A percentile compares a stretch with the other conserved stretches of the same genome.
These are phyloP conservation scores for Phaedon cochleariae DNA, from an alignment of 2,888 invertebrate species.

Conservation along the genomic window DNA sequence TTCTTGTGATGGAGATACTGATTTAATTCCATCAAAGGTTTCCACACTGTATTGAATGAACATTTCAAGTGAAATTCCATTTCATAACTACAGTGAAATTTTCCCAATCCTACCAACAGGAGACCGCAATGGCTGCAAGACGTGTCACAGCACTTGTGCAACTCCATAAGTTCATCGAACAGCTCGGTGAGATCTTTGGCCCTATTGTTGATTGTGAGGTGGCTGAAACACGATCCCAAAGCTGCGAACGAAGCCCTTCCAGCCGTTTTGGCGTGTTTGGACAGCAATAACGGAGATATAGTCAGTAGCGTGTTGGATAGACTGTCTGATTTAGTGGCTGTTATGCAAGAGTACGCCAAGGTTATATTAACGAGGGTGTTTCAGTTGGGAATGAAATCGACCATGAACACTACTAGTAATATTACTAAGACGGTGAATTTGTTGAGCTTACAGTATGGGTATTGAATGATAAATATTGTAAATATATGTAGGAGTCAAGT, in stretches of 20 bases:
- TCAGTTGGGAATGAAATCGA: constrained; percentile 80
- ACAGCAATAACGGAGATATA: constrained; percentile 81
- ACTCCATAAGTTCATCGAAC: constrained; percentile 71
- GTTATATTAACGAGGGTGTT: constrained; percentile 83
- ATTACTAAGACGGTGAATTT: constrained; percentile 83
- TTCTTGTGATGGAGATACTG: no score
- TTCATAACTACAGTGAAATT: no score
- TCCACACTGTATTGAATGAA: no score
- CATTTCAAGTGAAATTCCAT: no score
- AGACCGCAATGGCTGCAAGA: constrained; percentile 74
- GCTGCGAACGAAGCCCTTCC: constrained; percentile 72
- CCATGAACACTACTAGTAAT: constrained; percentile 78
- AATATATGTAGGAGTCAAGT: not conserved
- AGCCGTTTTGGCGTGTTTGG: constrained; percentile 82
- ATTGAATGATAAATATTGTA: constrained; percentile 61
- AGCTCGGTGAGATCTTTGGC: constrained; percentile 74
- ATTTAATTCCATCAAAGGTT: no score
- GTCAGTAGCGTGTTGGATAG: constrained; percentile 81
- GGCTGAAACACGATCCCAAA: constrained; percentile 71
- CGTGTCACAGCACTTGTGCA: constrained; percentile 71
- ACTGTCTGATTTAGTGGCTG: constrained; percentile 82
- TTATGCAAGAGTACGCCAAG: constrained; percentile 86
- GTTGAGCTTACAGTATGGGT: constrained; percentile 84
- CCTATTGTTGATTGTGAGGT: constrained; percentile 75
- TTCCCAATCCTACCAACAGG: no score